Base-by-base conservation (phyloP, 1,140 invertebrate genomes). In the Drosophila rufa region DNA sequence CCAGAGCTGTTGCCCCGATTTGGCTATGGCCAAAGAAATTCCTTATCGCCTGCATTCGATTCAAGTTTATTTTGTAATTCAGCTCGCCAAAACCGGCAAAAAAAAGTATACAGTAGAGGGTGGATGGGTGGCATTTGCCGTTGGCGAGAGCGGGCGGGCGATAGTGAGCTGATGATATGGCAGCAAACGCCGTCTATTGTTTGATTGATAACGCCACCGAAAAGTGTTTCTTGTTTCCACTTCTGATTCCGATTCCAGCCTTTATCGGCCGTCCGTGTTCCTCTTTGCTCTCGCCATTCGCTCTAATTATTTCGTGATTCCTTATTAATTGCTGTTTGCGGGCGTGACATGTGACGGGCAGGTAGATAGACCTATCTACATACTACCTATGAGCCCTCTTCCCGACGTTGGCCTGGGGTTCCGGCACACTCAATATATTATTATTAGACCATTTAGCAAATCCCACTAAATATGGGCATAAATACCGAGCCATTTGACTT, bases 21-120 rank as follows among this genome's bases (percentile, higher is more conserved):
- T 85, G 79, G 81, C 40, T 85, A 82, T 68, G 78, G 62, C 47
- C 58, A 25, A 73, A 69, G 73, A 75, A 83, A 87, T 47, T 60
- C 55, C 75, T 90, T 90, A 90, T 90, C 85, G 47, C 73, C 36
- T 64, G 60, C 80, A 80, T 82, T 85, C 79, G 83, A 90, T 90
- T 79, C 66, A 59, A 84, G 78, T 90, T 90, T 79, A 82, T 79
- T 85, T 90, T 90, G 79, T 90, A 85, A 85, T 80, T 73, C 73
- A 64, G 57, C 81, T 85, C 64, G 85, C 78, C 61, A 90, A 89
- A 86, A 71, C 67, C 70, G 70, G 78, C 70, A 64, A 79, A 89
- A 78, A 78, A 74, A 51, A 48, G 15, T 9, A n/a, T 55, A 38
- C 2, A 38, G 17, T 38, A 55, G 51, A 55, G 51, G 51, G 30